Percentiles rank a stretch among this genome's conserved stretches.
These are phyloP conservation scores for Pollimyrus isidori DNA, from an alignment of 2,113 vertebrate species.

Conservation along the genomic window DNA sequence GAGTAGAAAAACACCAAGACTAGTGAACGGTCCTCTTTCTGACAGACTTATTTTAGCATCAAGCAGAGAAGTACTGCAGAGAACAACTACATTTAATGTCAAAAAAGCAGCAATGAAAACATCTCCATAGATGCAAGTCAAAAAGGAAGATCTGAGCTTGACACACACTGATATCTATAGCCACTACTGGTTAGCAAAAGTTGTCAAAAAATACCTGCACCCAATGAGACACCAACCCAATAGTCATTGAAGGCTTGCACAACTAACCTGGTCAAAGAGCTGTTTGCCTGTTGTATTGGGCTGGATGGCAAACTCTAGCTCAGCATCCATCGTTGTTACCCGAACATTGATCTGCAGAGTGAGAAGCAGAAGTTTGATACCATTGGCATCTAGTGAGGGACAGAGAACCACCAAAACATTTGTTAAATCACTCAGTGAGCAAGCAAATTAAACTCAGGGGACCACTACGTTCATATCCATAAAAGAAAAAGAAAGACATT, in stretches of 20 bases:
- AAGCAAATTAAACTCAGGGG: not conserved
- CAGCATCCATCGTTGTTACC: constrained; percentile 96
- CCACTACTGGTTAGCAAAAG: not conserved
- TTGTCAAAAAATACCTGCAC: not conserved
- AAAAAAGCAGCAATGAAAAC: not conserved
- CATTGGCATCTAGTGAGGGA: not conserved
- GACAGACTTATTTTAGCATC: not conserved
- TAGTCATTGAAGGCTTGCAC: not conserved
- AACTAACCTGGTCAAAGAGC: constrained; percentile 86
- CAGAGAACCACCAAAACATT: not conserved
- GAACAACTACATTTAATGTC: not conserved
- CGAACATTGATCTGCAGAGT: constrained; percentile 81
- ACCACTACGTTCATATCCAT: not conserved
- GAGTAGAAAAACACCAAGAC: not conserved
- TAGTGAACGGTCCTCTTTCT: not conserved
- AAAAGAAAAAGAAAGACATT: not conserved
- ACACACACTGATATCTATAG: not conserved
- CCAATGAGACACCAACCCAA: not conserved
- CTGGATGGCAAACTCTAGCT: constrained; percentile 97
- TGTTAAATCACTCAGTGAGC: not conserved
- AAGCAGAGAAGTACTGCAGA: not conserved
- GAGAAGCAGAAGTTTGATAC: not conserved
- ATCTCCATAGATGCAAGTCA: not conserved
- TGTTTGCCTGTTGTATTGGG: constrained; percentile 94
- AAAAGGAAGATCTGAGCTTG: not conserved